Percentiles rank a stretch among this genome's conserved stretches.
These are phyloP conservation scores for Oenanthe oenanthe DNA, from an alignment of 2,113 vertebrate species.

Conservation along the genomic window DNA sequence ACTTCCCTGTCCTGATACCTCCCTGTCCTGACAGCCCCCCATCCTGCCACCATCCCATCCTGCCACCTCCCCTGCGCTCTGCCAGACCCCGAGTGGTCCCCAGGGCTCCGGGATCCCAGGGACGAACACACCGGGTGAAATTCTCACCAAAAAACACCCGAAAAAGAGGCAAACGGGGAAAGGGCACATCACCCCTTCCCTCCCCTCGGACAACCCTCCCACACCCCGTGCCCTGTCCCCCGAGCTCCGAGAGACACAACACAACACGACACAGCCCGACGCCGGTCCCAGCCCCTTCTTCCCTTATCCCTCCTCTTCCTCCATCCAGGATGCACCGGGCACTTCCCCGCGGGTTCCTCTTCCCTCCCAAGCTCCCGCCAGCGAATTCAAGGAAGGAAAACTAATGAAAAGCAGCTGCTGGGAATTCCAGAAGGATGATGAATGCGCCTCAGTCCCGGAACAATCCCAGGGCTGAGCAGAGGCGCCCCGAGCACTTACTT, in stretches of 20 bases:
- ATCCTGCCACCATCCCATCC: too few species aligned
- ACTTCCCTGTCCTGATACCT: too few species aligned
- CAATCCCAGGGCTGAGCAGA: slow-evolving; percentile 30
- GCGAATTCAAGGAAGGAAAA: slow-evolving; percentile 28
- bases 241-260: neutral
- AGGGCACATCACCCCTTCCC: neutral
- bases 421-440: slow-evolving; percentile 27
- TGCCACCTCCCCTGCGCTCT: neutral
- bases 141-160: neutral
- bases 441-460: neutral
- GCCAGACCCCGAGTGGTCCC: neutral
- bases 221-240: neutral
- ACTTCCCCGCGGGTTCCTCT: neutral
- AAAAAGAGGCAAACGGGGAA: neutral
- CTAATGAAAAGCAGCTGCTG: slow-evolving; percentile 55
- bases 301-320: neutral
- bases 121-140: neutral
- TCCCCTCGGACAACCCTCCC: too few species aligned
- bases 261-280: rapidly evolving
- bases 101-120: rapidly evolving
- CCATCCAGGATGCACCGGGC: neutral
- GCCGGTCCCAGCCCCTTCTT: neutral
- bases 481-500: slow-evolving; percentile 13
- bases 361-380: neutral
- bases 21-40: too few species aligned